phyloP scores from a whole-genome alignment of 2,113 vertebrate genomes.

The Pandion haliaetus region DNA sequence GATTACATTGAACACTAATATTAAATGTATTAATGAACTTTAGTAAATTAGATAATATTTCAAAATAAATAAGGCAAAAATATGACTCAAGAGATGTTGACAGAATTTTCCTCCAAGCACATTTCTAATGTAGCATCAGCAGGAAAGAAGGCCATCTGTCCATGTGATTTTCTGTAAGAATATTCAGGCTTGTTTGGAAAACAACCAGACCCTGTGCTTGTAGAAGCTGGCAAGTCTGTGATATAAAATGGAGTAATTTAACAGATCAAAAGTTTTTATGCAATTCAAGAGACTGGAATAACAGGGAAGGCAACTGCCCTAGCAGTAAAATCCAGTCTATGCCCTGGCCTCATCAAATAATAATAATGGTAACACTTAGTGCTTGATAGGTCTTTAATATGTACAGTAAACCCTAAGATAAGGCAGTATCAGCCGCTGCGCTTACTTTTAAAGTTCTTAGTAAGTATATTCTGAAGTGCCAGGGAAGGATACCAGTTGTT shows the following conservation, averaged over 20 bases:
- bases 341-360: neutral
- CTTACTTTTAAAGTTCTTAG: neutral
- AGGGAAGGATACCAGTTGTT: neutral
- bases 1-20: neutral
- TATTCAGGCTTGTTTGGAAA: conserved; percentile 11
- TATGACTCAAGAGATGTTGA: neutral
- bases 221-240: neutral
- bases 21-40: neutral
- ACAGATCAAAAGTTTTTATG: neutral
- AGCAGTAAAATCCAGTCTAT: neutral
- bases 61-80: neutral
- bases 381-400: neutral
- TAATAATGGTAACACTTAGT: neutral
- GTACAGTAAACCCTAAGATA: neutral
- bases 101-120: conserved; percentile 29
- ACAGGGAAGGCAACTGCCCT: neutral
- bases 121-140: neutral
- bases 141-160: conserved; percentile 42
- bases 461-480: neutral
- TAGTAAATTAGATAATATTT: neutral
- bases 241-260: neutral
- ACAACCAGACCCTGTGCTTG: neutral
- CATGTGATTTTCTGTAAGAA: neutral
- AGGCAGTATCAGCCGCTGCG: neutral
- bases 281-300: neutral